Percentiles rank a stretch among this genome's conserved stretches.
phyloP scores from a whole-genome alignment of 2,888 invertebrate species.

The Sphaerophoria taeniata region DNA sequence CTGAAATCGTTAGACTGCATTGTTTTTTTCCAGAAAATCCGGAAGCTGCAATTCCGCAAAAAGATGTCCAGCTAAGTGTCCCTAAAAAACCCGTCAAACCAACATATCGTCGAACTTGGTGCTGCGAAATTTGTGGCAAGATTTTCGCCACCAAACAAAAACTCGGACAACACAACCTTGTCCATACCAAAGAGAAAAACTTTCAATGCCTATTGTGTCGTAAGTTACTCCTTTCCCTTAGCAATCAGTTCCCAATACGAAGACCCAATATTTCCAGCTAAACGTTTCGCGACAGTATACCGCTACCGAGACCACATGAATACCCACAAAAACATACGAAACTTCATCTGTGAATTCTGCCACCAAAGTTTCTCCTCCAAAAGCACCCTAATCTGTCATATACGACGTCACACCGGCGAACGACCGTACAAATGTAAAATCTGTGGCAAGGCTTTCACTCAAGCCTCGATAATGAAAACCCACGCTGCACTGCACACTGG shows the following conservation, averaged over 20 bases:
- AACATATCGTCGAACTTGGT: not conserved
- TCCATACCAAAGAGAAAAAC: slow-evolving; percentile 68
- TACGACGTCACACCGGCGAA: slow-evolving; percentile 75
- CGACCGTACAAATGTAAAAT: slow-evolving; percentile 76
- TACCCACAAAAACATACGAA: slow-evolving; percentile 72
- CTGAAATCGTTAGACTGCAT: too few species aligned
- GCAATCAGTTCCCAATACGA: not conserved
- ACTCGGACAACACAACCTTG: slow-evolving; percentile 65
- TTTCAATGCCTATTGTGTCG: slow-evolving; percentile 50
- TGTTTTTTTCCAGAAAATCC: too few species aligned
- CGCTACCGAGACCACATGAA: slow-evolving; percentile 74
- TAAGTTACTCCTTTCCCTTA: slow-evolving; percentile 13
- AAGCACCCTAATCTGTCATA: slow-evolving; percentile 72
- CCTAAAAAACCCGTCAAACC: slow-evolving; percentile 8
- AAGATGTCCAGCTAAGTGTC: not conserved
- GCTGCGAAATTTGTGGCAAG: slow-evolving; percentile 72
- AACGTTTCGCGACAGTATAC: slow-evolving; percentile 57
- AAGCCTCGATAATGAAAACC: slow-evolving; percentile 75
- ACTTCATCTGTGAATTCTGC: slow-evolving; percentile 75
- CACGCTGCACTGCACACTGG: slow-evolving; percentile 76
- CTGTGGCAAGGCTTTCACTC: slow-evolving; percentile 76
- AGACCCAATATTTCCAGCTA: slow-evolving; percentile 33
- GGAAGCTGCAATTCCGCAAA: too few species aligned
- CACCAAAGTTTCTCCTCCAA: slow-evolving; percentile 71
- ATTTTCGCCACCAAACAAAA: slow-evolving; percentile 68